Conservation (phyloP, 64 coral and sea anemone genomes). For the Pachyseris speciosa region DNA sequence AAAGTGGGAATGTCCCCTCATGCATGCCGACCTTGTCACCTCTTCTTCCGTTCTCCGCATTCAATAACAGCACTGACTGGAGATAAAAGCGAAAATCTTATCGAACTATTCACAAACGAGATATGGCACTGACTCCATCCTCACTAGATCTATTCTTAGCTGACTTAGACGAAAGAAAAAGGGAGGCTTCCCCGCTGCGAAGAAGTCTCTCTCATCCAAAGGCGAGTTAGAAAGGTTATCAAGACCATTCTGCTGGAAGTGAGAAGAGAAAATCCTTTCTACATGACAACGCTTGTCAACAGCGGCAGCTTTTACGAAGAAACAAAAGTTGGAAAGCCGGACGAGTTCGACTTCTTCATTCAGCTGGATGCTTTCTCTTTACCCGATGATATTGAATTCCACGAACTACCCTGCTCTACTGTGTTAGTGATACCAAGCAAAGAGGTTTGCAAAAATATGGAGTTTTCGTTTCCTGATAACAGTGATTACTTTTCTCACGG, state of each 20-base stretch:
- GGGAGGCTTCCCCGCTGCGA: neutral
- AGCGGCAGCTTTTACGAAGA: conserved; percentile 56
- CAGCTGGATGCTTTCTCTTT: conserved; percentile 1
- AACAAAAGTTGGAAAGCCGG: conserved; percentile 19
- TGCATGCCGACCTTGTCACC: too few relatives aligned
- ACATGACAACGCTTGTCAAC: conserved; percentile 51
- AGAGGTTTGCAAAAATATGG: too few relatives aligned
- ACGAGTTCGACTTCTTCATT: conserved; percentile 61
- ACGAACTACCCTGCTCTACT: neutral
- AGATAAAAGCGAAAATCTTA: too few relatives aligned
- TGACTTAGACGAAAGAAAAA: conserved; percentile 2
- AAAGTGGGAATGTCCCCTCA: too few relatives aligned
- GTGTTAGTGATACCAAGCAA: neutral
- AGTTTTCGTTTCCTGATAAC: too few relatives aligned
- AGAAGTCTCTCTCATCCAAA: conserved; percentile 21
- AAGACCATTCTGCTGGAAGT: conserved; percentile 11
- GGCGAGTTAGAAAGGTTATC: conserved; percentile 16
- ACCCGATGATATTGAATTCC: neutral
- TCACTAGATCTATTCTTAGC: conserved; percentile 6
- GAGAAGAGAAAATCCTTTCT: neutral
- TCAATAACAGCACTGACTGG: too few relatives aligned
- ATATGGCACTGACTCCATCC: too few relatives aligned
- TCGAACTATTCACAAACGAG: too few relatives aligned
- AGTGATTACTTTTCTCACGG: too few relatives aligned
- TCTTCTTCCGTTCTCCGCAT: too few relatives aligned